Conservation (phyloP, 2,113 vertebrate species). For the Salvelinus sp. region DNA sequence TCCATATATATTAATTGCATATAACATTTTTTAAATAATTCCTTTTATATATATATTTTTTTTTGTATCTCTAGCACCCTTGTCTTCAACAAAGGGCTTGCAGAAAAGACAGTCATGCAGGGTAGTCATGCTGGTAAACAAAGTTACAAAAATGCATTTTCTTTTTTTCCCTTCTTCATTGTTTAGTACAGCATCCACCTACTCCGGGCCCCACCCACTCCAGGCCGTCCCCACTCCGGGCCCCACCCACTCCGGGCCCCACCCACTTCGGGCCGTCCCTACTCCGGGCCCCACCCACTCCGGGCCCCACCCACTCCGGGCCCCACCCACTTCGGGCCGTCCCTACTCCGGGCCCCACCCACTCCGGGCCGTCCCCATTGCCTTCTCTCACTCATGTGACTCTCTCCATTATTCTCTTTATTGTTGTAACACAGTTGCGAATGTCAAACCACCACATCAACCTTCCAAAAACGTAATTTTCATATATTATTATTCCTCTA, state of each 20-base stretch:
- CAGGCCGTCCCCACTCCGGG: too few relatives aligned
- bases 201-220: too few relatives aligned
- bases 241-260: too few relatives aligned
- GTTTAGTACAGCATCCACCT: slow-evolving; percentile 54
- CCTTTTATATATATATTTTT: slow-evolving; percentile 67
- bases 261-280: too few relatives aligned
- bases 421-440: slow-evolving; percentile 22
- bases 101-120: slow-evolving; percentile 83
- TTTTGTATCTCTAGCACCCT: slow-evolving; percentile 77
- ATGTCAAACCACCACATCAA: slow-evolving; percentile 12
- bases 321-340: too few relatives aligned
- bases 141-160: slow-evolving; percentile 82
- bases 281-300: too few relatives aligned
- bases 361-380: slow-evolving; percentile 29
- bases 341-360: too few relatives aligned
- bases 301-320: too few relatives aligned
- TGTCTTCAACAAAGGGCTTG: slow-evolving; percentile 79
- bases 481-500: slow-evolving; percentile 12
- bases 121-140: slow-evolving; percentile 83
- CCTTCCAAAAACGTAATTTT: slow-evolving; percentile 19
- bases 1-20: slow-evolving; percentile 76
- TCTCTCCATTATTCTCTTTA: slow-evolving; percentile 1
- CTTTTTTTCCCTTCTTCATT: slow-evolving; percentile 51
- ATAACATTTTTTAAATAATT: slow-evolving; percentile 74
- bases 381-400: slow-evolving; percentile 15